Base-by-base conservation (phyloP, 2,888 invertebrate genomes). In the Hyposoter dolosus region DNA sequence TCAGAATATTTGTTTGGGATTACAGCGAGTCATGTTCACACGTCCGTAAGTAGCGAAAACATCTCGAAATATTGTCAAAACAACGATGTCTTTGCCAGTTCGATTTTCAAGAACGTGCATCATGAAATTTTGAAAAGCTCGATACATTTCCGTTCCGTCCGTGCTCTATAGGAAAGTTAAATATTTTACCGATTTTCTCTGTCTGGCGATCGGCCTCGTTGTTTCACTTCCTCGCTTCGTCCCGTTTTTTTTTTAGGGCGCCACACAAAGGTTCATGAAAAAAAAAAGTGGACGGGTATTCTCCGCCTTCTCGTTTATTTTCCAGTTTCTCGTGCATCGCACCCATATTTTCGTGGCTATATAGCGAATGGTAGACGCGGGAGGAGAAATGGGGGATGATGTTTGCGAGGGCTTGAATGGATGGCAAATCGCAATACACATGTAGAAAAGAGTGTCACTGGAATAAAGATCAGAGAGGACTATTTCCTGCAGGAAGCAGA, bases 261-360 rank as follows among this genome's bases (percentile, higher is more conserved):
- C 17, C n/a, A 17, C 17, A 28, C 32, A 32, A 32, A 71, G 50
- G 35, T 35, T 32, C 3, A 19, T 32, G 40, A 45, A 43, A 35
- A 40, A 69, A 63, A 32, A 23, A 63, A 28, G 23, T 69, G 17
- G 15, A 47, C 23, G 15, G 17, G 45, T 69, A 17, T 76, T 40
- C 50, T 72, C 53, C 53, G 65, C 72, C 53, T 63, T 72, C 50
- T 40, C 83, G 83, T 83, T 83, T 78, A 72, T 78, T 83, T 66
- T 72, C 56, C 72, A 72, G 45, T 83, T 72, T 56, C 43, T 32
- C 77, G 43, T 74, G 28, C 47, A 69, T 74, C 47, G 74, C 53
- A 63, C 68, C 45, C 78, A 68, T 79, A 71, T 83, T 83, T 69
- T 47, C 50, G 56, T 47, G 45, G 47, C 74, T 66, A 60, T 43